Base-by-base conservation (phyloP, 2,888 invertebrate genomes). In the Drosophila fulvimacula region DNA sequence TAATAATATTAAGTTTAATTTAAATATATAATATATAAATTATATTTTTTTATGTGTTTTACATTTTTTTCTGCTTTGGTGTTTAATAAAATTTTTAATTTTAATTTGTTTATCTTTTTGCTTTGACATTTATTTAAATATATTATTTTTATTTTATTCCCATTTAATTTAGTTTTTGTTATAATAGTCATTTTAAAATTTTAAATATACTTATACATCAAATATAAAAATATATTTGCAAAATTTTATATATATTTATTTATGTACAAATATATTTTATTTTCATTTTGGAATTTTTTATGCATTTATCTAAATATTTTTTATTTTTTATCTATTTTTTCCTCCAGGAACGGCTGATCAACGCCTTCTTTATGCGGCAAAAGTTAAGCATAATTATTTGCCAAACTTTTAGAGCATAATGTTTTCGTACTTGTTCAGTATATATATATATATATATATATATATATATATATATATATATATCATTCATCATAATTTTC, bases 401-500 rank as follows among this genome's bases (percentile, higher is more conserved):
- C 3, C 17, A 3, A 13, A 17, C 30, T 19, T 21, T 51, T 34
- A 51, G 52, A 48, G 77, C 56, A 76, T 68, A 13, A 2, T 32
- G 5, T 24, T 41, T 17, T 72, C 49, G 72, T 3, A 13, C 34
- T 51, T 52, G 17, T 19, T 11, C 13, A 32, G 17, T 27, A 11
- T 27, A n/a, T 27, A 27, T n/a, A 27, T n/a, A 46, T n/a, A 46
- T 11, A 27, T 6, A 48, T 30, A 32, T 48, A 48, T 48, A 48
- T 27, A 11, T 27, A n/a, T 27, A 27, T n/a, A 27, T n/a, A 46
- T n/a, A 46, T 11, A 27, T 6, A 48, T 30, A 32, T 48, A 48
- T 48, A 48, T 48, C 67, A 66, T 73, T 44, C 73, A 44, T 79
- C 73, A 67, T 75, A 66, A 81, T 78, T 82, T 68, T 76, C 64